These are phyloP conservation scores for Lasius fuliginosus DNA, from an alignment of 2,888 invertebrate genomes.

Conservation along the genomic window DNA sequence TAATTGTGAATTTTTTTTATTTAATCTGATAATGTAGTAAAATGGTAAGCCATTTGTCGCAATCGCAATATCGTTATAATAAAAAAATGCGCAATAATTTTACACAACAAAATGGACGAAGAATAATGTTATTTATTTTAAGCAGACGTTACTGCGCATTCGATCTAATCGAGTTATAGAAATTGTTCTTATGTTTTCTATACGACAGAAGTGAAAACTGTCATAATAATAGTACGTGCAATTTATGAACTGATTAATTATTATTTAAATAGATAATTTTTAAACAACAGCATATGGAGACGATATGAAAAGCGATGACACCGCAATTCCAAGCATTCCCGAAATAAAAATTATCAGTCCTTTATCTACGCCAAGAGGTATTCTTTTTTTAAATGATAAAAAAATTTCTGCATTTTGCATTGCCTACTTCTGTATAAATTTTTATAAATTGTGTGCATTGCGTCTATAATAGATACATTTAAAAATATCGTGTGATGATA, in stretches of 20 bases:
- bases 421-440: neutral
- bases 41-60: slow-evolving; percentile 10
- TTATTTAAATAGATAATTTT: slow-evolving; percentile 25
- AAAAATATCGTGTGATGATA: neutral
- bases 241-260: slow-evolving; percentile 29
- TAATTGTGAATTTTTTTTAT: slow-evolving; percentile 2
- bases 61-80: neutral
- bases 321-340: neutral
- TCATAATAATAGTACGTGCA: slow-evolving; percentile 17
- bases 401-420: neutral
- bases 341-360: slow-evolving; percentile 52
- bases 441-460: neutral
- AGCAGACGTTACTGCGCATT: neutral
- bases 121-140: neutral
- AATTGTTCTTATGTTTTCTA: slow-evolving; percentile 64
- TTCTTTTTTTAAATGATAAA: neutral
- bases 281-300: slow-evolving; percentile 41
- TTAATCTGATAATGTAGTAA: neutral
- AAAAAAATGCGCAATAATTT: neutral
- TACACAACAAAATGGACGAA: neutral
- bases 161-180: slow-evolving; percentile 8
- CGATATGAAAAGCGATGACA: slow-evolving; percentile 61
- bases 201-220: slow-evolving; percentile 11
- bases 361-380: slow-evolving; percentile 56
- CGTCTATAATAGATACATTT: slow-evolving; percentile 4